Evolutionary conservation across 2,113 vertebrate species (phyloP).

Genomic region (Tupaia chinensis): DNA sequence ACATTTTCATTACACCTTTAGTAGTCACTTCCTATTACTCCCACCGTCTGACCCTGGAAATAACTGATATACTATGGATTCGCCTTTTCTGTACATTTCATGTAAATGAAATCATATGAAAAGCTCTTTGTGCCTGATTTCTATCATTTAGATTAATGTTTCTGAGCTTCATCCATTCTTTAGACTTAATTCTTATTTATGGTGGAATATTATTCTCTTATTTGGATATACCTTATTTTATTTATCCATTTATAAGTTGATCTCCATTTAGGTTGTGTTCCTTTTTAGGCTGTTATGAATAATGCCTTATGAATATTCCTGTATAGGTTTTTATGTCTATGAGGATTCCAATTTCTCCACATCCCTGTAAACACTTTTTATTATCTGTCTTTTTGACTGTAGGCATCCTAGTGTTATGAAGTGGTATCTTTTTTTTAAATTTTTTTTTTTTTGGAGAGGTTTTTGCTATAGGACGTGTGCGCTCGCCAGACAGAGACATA

Average conservation of each 20-base stretch:
- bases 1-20: neutral
- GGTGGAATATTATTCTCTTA: neutral
- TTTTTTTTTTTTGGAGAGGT: no score
- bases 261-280: neutral
- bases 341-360: neutral
- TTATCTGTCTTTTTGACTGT: neutral
- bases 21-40: neutral
- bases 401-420: no score
- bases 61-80: neutral
- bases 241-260: neutral
- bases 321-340: neutral
- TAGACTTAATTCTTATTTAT: neutral
- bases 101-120: neutral
- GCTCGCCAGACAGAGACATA: no score
- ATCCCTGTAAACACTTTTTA: neutral
- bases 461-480: no score
- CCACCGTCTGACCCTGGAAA: neutral
- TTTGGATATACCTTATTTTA: neutral
- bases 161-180: neutral
- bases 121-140: neutral
- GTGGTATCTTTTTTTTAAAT: neutral
- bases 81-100: neutral
- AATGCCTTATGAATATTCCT: neutral
- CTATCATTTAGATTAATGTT: neutral
- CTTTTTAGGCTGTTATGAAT: neutral